Evolutionary conservation across 2,113 vertebrate species (phyloP).

Genomic region (Oncorhynchus gorbuscha): DNA sequence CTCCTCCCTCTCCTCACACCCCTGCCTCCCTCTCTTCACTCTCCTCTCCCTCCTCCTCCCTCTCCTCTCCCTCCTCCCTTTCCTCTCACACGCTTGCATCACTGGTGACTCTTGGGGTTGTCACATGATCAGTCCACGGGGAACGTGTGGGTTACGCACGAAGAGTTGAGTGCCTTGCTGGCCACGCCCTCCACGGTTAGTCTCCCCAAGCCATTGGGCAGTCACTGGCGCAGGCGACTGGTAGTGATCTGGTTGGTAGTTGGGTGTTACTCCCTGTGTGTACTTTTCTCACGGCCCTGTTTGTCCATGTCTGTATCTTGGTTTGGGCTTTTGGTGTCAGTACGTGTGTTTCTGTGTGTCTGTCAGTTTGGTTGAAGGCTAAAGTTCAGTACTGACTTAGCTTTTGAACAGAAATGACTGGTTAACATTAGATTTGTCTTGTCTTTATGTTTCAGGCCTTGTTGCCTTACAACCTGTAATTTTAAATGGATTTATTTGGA

Average conservation of each 20-base stretch:
- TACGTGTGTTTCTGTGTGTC: not conserved
- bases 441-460: no score
- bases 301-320: not conserved
- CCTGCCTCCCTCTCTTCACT: no score
- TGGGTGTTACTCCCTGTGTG: not conserved
- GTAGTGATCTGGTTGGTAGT: not conserved
- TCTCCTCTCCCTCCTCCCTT: constrained; percentile 71
- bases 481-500: no score
- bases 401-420: no score
- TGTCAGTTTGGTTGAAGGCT: not conserved
- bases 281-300: not conserved
- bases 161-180: constrained; percentile 97
- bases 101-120: constrained; percentile 71
- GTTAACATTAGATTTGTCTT: no score
- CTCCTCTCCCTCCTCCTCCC: constrained; percentile 29
- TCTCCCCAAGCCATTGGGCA: constrained; percentile 56
- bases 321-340: no score
- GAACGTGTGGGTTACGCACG: constrained; percentile 99
- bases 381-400: no score
- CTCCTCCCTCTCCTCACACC: no score
- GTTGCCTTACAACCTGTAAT: no score
- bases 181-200: constrained; percentile 96
- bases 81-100: constrained; percentile 76
- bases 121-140: constrained; percentile 88
- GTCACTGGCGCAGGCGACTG: constrained; percentile 9